Percentiles rank a stretch among this genome's conserved stretches.
These are phyloP conservation scores for Arvicanthis niloticus DNA, from an alignment of 2,113 vertebrate species.

Conservation along the genomic window DNA sequence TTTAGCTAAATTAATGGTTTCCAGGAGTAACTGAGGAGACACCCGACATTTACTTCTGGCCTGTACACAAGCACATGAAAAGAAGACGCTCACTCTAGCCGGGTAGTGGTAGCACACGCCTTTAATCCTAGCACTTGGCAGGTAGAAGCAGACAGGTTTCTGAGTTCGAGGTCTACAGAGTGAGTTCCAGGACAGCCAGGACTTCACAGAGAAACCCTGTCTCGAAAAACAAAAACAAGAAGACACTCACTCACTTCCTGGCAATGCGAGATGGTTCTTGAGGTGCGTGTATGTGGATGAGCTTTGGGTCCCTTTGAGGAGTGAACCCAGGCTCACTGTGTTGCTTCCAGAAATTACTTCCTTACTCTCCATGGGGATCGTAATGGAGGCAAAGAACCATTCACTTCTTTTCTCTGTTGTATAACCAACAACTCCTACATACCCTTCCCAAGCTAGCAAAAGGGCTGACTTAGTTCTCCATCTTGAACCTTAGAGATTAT, in stretches of 20 bases:
- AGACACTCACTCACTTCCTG: not conserved
- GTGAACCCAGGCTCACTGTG: not conserved
- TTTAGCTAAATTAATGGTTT: not conserved
- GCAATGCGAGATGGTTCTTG: not conserved
- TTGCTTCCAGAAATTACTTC: not conserved
- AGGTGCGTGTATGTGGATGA: not conserved
- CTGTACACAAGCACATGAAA: not conserved
- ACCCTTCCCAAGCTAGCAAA: not conserved
- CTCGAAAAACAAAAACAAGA: too few species aligned
- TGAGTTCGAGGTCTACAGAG: too few species aligned
- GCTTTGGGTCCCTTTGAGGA: not conserved
- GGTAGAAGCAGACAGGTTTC: too few species aligned
- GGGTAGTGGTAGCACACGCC: too few species aligned
- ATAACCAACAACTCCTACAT: not conserved
- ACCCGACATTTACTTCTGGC: too few species aligned
- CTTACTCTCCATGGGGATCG: not conserved
- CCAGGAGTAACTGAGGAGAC: not conserved
- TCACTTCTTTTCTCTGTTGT: constrained; percentile 22
- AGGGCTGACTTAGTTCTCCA: not conserved
- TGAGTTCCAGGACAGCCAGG: too few species aligned
- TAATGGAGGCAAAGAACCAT: not conserved
- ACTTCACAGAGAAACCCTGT: too few species aligned
- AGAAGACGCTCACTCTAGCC: not conserved
- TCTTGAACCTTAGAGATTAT: not conserved
- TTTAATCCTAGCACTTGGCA: too few species aligned